Evolutionary conservation across 2,797 vertebrate species (phyloP).

Genomic region (Poecilia velifera): DNA sequence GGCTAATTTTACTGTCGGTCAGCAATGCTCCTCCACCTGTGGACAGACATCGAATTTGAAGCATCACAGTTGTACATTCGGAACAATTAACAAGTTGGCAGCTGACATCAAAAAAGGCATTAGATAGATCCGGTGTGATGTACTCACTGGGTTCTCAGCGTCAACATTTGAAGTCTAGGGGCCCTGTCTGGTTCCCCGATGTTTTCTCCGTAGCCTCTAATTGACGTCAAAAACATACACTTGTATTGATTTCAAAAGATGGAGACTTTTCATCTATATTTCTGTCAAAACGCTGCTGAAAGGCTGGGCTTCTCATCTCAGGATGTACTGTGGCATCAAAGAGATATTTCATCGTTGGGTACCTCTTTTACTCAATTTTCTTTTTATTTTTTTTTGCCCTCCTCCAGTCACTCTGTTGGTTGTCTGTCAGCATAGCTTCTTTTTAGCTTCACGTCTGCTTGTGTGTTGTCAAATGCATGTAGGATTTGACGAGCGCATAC

Average conservation of each 20-base stretch:
- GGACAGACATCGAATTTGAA: background rate
- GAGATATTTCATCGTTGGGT: constrained; percentile 48
- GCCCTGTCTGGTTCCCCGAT: background rate
- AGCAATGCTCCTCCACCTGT: background rate
- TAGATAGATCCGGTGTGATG: background rate
- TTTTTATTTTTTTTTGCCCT: background rate
- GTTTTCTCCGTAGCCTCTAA: background rate
- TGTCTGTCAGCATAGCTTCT: constrained; percentile 37
- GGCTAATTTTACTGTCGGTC: background rate
- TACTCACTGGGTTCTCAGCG: background rate
- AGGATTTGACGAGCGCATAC: background rate
- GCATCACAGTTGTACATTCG: background rate
- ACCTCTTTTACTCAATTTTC: constrained; percentile 5
- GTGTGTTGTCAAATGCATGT: constrained; percentile 30
- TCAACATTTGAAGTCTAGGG: background rate
- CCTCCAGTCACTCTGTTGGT: constrained; percentile 23
- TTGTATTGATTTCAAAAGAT: constrained; percentile 30
- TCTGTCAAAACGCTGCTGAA: constrained; percentile 53
- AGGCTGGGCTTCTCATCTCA: constrained; percentile 58
- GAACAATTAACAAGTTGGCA: background rate
- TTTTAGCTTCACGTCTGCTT: constrained; percentile 39
- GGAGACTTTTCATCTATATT: constrained; percentile 49
- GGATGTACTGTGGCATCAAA: constrained; percentile 66
- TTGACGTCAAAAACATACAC: constrained; percentile 21
- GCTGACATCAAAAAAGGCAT: background rate